Percentiles rank a stretch among this genome's conserved stretches.
Conservation (phyloP, 2,113 vertebrate genomes). For the Festucalex cinctus region DNA sequence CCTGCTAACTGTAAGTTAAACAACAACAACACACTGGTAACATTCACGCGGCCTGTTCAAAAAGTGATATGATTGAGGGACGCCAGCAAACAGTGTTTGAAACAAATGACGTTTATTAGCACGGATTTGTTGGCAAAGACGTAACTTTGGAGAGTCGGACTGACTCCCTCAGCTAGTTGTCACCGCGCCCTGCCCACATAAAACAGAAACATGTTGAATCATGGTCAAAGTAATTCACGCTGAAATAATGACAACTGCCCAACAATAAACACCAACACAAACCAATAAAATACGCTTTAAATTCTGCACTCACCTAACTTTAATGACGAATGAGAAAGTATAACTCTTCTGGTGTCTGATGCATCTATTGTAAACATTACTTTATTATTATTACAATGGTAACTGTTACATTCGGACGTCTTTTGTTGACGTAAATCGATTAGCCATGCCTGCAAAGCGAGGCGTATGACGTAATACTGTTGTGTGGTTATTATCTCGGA, state of each 20-base stretch:
- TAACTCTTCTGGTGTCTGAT: too few species aligned
- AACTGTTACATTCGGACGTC: too few species aligned
- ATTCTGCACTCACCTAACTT: not conserved
- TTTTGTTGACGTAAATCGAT: too few species aligned
- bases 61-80: not conserved
- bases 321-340: too few species aligned
- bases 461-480: too few species aligned
- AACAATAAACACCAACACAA: not conserved
- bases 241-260: not conserved
- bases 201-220: not conserved
- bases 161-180: not conserved
- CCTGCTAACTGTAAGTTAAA: constrained; percentile 3
- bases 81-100: not conserved
- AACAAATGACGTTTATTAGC: not conserved
- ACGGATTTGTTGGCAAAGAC: not conserved
- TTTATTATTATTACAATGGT: too few species aligned
- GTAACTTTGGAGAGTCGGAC: not conserved
- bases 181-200: not conserved
- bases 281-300: not conserved
- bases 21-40: rapidly evolving
- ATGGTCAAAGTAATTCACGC: not conserved
- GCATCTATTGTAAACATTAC: too few species aligned
- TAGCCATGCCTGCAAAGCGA: too few species aligned
- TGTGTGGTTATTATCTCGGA: too few species aligned
- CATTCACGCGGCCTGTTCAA: not conserved